Percentiles rank a stretch among this genome's conserved stretches.
These are phyloP conservation scores for Moxostoma hubbsi DNA, from an alignment of 2,797 vertebrate genomes.

Conservation along the genomic window DNA sequence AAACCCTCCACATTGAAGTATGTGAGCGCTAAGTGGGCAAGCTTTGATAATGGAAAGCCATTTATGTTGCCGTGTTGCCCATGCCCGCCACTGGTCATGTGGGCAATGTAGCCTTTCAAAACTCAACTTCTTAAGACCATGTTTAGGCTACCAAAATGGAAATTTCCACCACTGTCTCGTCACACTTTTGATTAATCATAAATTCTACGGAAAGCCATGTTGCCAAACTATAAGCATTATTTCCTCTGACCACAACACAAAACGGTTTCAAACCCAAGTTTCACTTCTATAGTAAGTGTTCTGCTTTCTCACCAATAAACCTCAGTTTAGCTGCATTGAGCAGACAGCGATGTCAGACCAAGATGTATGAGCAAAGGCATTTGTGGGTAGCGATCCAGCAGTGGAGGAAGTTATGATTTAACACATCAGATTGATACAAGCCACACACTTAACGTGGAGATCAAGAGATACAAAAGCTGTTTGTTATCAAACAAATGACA, in stretches of 20 bases:
- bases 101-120: neutral
- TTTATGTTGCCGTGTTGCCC: too few species aligned
- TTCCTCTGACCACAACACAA: neutral
- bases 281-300: neutral
- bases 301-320: slow-evolving; percentile 1
- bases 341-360: neutral
- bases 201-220: neutral
- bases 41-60: neutral
- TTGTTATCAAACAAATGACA: too few species aligned
- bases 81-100: neutral
- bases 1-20: neutral
- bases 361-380: neutral
- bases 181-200: neutral
- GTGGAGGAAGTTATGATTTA: neutral
- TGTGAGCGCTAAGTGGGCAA: slow-evolving; percentile 5
- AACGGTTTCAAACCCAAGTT: slow-evolving; percentile 17
- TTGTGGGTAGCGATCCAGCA: neutral
- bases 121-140: neutral
- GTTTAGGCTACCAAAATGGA: neutral
- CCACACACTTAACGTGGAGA: neutral
- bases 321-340: neutral
- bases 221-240: too few species aligned
- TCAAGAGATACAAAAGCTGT: too few species aligned
- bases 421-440: neutral
- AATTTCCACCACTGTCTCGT: neutral